Evolutionary conservation across 2,888 invertebrate genomes (phyloP).

Genomic region (Cataglyphis livida): DNA sequence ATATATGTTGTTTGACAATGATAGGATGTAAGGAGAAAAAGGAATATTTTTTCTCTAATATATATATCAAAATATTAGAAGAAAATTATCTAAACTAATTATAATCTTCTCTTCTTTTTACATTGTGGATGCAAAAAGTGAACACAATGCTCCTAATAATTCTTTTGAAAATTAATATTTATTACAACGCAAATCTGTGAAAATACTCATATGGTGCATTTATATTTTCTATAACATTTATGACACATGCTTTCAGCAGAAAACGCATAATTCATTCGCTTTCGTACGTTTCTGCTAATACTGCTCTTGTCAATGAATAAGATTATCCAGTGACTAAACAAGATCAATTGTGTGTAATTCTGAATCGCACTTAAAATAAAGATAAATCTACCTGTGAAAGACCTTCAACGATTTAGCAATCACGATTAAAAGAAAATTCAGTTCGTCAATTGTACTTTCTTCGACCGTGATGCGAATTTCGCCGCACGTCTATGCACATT

Average conservation of each 20-base stretch:
- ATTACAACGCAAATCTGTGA: neutral
- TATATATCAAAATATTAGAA: neutral
- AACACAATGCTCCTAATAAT: neutral
- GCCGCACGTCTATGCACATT: constrained; percentile 5
- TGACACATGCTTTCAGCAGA: constrained; percentile 3
- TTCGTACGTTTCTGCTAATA: constrained; percentile 8
- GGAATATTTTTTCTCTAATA: neutral
- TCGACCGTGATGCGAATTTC: constrained; percentile 26
- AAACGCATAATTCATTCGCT: neutral
- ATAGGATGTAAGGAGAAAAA: neutral
- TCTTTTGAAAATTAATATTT: neutral
- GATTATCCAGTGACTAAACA: constrained; percentile 12
- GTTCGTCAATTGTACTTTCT: neutral
- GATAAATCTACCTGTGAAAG: neutral
- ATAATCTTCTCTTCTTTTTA: neutral
- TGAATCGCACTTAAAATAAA: neutral
- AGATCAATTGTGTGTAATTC: constrained; percentile 2
- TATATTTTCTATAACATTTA: neutral
- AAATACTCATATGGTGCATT: neutral
- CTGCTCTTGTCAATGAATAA: constrained; percentile 8
- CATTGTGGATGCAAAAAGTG: neutral
- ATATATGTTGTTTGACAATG: neutral
- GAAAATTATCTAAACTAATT: neutral
- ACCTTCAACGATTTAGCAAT: neutral
- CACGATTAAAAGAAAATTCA: constrained; percentile 1